Evolutionary conservation across 1,140 invertebrate species (phyloP).

Genomic region (Aethina tumida): DNA sequence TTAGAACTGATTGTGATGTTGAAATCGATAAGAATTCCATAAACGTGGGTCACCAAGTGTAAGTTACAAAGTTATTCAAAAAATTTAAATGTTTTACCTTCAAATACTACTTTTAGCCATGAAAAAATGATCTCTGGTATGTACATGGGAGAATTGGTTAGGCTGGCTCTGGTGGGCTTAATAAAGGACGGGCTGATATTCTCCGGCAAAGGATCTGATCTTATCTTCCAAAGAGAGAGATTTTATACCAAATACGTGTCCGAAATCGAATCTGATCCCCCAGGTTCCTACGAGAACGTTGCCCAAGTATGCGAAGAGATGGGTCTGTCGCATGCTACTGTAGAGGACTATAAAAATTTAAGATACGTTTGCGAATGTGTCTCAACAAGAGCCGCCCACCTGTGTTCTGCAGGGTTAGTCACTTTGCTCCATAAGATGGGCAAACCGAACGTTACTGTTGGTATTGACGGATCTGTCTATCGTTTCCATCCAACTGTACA

Average conservation of each 20-base stretch:
- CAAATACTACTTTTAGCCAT: no score
- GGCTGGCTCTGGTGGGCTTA: constrained; percentile 65
- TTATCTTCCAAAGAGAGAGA: constrained; percentile 44
- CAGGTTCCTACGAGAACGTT: constrained; percentile 70
- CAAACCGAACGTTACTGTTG: constrained; percentile 82
- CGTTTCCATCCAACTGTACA: constrained; percentile 97
- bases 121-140: constrained; percentile 91
- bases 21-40: constrained; percentile 78
- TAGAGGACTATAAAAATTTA: constrained; percentile 38
- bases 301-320: constrained; percentile 48
- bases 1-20: constrained; percentile 80
- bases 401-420: constrained; percentile 80
- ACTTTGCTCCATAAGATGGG: constrained; percentile 75
- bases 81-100: neutral
- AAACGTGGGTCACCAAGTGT: constrained; percentile 61
- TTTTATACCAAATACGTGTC: constrained; percentile 96
- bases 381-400: constrained; percentile 81
- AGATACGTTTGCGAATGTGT: constrained; percentile 82
- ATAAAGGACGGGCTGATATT: constrained; percentile 66
- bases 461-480: constrained; percentile 97
- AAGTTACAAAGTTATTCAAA: no score
- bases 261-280: constrained; percentile 85
- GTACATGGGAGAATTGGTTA: constrained; percentile 80
- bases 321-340: constrained; percentile 62
- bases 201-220: constrained; percentile 54